A percentile compares a stretch with the other conserved stretches of the same genome.
Conservation (phyloP, 2,797 vertebrate species). For the Chromis chromis region DNA sequence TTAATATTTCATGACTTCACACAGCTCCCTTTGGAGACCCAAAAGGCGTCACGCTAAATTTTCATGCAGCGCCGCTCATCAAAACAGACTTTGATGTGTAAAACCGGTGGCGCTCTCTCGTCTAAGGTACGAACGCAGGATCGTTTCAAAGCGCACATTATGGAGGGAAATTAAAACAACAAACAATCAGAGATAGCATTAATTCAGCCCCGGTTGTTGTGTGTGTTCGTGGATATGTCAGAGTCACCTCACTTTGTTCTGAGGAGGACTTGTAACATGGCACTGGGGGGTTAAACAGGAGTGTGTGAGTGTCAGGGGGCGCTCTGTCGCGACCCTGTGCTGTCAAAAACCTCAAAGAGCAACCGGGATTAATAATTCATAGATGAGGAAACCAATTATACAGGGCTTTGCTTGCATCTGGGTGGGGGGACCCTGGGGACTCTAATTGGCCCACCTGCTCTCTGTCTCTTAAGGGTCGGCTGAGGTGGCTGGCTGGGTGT, state of each 20-base stretch:
- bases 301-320: slow-evolving; percentile 59
- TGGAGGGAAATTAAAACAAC: background rate
- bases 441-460: slow-evolving; percentile 87
- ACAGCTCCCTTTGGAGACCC: background rate
- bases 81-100: no score
- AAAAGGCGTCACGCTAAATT: no score
- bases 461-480: slow-evolving; percentile 55
- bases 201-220: slow-evolving; percentile 1
- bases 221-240: background rate
- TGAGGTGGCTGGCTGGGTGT: slow-evolving; percentile 56
- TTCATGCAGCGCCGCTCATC: no score
- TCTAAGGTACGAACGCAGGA: no score
- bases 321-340: slow-evolving; percentile 42
- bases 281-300: slow-evolving; percentile 58
- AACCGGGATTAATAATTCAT: slow-evolving; percentile 86
- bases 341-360: slow-evolving; percentile 70
- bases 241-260: slow-evolving; percentile 25
- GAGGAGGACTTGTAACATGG: slow-evolving; percentile 26
- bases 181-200: background rate
- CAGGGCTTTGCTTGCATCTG: slow-evolving; percentile 69
- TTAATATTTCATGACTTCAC: background rate
- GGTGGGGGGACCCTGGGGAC: slow-evolving; percentile 65
- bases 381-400: slow-evolving; percentile 85
- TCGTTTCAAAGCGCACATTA: background rate
- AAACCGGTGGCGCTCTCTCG: no score